Evolutionary conservation across 2,113 vertebrate genomes (phyloP).

Genomic region (Catharus bicknelli): DNA sequence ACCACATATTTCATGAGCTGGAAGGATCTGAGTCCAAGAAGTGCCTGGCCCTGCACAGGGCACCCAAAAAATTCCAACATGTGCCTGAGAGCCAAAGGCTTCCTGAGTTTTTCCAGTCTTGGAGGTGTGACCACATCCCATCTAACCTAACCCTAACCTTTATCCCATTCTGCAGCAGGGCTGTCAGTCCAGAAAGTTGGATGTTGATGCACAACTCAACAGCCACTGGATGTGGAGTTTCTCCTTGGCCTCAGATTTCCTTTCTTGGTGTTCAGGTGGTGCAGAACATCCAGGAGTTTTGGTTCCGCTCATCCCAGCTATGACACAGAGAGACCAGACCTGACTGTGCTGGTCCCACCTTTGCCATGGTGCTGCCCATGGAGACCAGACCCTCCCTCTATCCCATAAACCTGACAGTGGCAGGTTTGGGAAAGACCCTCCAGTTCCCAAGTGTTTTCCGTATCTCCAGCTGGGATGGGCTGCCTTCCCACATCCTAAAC

Average conservation of each 20-base stretch:
- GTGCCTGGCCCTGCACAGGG: too few species aligned
- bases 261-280: neutral
- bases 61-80: neutral
- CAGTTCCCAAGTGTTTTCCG: neutral
- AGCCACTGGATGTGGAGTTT: neutral
- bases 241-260: neutral
- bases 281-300: neutral
- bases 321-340: neutral
- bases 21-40: neutral
- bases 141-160: neutral
- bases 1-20: fast-evolving
- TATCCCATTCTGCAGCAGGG: neutral
- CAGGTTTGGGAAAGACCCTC: neutral
- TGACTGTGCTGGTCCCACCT: neutral
- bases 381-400: neutral
- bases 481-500: neutral
- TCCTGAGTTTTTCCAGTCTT: neutral
- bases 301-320: neutral
- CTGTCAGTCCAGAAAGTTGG: neutral
- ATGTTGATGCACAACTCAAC: fast-evolving
- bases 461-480: neutral
- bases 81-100: neutral
- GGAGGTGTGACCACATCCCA: neutral
- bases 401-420: neutral
- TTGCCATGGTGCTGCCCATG: neutral